Evolutionary conservation across 2,113 vertebrate species (phyloP), one percentile per base, ranked within the genome.

Genomic region (Nerophis ophidion): DNA sequence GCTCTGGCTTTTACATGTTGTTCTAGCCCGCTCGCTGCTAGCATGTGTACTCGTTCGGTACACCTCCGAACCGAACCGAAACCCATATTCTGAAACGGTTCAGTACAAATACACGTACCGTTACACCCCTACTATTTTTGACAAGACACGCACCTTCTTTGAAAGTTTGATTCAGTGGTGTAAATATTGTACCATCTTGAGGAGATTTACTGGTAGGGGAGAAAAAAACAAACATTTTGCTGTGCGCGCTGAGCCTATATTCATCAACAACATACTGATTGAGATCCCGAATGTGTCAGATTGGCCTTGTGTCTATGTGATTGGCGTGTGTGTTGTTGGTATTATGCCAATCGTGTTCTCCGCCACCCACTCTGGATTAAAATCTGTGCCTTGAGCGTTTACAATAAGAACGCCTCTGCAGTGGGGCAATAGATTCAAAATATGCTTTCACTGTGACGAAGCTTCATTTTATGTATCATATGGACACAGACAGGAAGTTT

Each of bases 201-300:
- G 38, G 8, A 1, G 38, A 40, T 40, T 40, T 40, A 40, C 38
- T 40, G 38, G 38, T 40, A 8, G 38, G 6, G 36, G 26, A 26
- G 15, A 3, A 15, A 13, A n/a, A 15, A 13, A n/a, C n/a, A 16
- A 48, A 16, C 15, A 56, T 44, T 11, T 2, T 14, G 9, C 46
- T 65, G 48, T 57, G 38, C 5, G 33, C 57, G 52, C 55, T 8
- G 8, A 66, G 48, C 38, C 57, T 57, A 65, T 48, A 68, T 69
- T 65, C 44, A 14, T 50, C 16, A 58, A 14, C 65, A 58, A 14
- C 65, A 60, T 60, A 58, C 54, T 49, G 61, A 60, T 70, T 60
- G 65, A 66, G 75, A 83, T 77, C 81, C 72, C 64, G 71, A 50
- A 63, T 60, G 66, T 75, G 68, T 72, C 51, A 11, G 61, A 63